Base-by-base conservation (phyloP, 2,113 vertebrate genomes). In the Eulacestoma nigropectus region DNA sequence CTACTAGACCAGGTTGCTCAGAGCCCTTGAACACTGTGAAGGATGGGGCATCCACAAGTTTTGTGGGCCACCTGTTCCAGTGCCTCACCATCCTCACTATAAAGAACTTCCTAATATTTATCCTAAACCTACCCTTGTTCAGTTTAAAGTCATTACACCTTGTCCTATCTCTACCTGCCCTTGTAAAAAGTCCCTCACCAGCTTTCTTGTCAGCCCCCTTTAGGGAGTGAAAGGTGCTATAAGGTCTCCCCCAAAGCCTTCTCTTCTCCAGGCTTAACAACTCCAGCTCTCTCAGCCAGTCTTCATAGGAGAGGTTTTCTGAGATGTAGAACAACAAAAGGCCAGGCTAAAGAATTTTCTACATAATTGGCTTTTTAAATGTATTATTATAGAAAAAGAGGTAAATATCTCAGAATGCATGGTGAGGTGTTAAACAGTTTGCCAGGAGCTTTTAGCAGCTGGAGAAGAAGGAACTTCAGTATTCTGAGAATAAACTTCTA, bases 121-220 rank as follows among this genome's bases (percentile, higher is more conserved):
- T 73, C 27, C 26, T 57, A 37, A 64, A 80, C 9, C 32, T 73
- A 9, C 17, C 9, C 57, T 64, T 72, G 6, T 49, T 80, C 26
- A 27, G 41, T 80, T 56, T 73, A 42, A 64, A 72, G 26, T 14
- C 32, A 7, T 72, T 49, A 2, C 16, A 39, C 49, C 5, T 72
- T 64, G 42, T 70, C 21, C 25, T 56, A 1, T 41, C 7, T 56
- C 30, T 55, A 21, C 30, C 11, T 49, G 30, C 35, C 50, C 32
- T 57, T 55, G n/a, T 56, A 37, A 42, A 22, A 56, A 32, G 57
- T 64, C 67, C 35, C 50, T 80, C 20, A 11, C 17, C 11, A 35
- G 11, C 20, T 79, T 70, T 79, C 16, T 55, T 0, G 0, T 41
- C 19, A 55, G 20, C 9, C 16, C 10, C 4, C 17, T 42, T 56